Conservation (phyloP, 1,140 invertebrate genomes). For the Lepidurus apus region DNA sequence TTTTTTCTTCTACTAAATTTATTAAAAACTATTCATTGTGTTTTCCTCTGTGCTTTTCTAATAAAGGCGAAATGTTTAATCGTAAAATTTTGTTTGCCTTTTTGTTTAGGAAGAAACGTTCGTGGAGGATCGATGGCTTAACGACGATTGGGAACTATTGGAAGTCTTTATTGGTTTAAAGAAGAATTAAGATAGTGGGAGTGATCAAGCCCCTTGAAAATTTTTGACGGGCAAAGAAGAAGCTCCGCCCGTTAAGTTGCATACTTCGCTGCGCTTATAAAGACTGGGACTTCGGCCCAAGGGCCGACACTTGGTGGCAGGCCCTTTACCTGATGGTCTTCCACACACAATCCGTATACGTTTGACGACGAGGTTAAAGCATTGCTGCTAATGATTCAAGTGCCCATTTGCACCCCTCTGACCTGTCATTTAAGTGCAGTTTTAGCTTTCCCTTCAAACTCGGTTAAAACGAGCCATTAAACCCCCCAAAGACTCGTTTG, state of each 20-base stretch:
- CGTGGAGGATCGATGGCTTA: background rate
- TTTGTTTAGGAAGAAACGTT: background rate
- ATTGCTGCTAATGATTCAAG: background rate
- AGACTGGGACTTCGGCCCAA: slow-evolving; percentile 17
- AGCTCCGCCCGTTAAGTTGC: slow-evolving; percentile 12
- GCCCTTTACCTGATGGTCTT: slow-evolving; percentile 1
- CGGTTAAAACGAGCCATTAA: too few relatives aligned
- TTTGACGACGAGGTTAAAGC: background rate
- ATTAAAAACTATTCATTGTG: too few relatives aligned
- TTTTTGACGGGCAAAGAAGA: background rate
- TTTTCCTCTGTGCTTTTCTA: too few relatives aligned
- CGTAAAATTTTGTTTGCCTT: too few relatives aligned
- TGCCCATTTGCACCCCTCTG: background rate
- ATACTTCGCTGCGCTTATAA: slow-evolving; percentile 1
- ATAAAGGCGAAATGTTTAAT: too few relatives aligned
- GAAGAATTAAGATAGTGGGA: background rate
- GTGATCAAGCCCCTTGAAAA: background rate
- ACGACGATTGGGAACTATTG: background rate
- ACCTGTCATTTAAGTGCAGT: background rate
- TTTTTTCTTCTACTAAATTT: too few relatives aligned
- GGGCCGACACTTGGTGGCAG: slow-evolving; percentile 20
- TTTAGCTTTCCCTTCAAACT: background rate
- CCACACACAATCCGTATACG: slow-evolving; percentile 15
- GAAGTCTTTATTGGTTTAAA: background rate
- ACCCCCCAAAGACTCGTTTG: too few relatives aligned